phyloP scores from a whole-genome alignment of 2,888 invertebrate species.

The Eupeodes luniger region DNA sequence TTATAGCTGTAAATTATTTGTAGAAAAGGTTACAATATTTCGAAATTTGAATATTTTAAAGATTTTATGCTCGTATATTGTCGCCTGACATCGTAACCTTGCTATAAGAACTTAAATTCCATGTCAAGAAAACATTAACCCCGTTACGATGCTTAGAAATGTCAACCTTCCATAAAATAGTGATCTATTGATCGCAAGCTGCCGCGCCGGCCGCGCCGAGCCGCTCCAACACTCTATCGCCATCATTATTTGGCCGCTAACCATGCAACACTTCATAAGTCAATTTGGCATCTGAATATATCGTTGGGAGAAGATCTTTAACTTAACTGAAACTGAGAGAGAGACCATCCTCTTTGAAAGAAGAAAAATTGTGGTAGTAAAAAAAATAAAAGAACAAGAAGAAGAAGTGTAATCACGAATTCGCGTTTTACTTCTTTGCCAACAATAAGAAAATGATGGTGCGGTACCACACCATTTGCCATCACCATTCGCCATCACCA shows the following conservation, averaged over 20 bases:
- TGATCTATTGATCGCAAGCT: constrained; percentile 58
- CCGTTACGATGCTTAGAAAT: constrained; percentile 49
- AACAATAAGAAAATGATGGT: constrained; percentile 4
- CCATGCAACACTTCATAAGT: constrained; percentile 63
- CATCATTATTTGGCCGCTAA: constrained; percentile 23
- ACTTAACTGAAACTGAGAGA: not conserved
- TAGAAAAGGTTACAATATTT: too few relatives aligned
- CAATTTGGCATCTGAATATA: constrained; percentile 50
- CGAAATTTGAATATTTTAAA: too few relatives aligned
- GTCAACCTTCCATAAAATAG: constrained; percentile 53
- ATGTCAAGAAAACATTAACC: constrained; percentile 59
- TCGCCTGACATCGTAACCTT: constrained; percentile 47
- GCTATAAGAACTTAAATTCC: not conserved
- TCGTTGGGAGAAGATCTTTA: constrained; percentile 35
- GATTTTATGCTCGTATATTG: not conserved
- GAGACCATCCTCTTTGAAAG: constrained; percentile 27
- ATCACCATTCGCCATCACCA: not conserved
- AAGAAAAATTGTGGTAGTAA: too few relatives aligned
- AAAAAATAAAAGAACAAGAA: too few relatives aligned
- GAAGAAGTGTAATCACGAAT: constrained; percentile 58
- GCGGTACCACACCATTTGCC: not conserved
- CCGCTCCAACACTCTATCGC: constrained; percentile 32
- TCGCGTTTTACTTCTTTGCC: constrained; percentile 50
- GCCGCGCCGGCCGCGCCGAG: not conserved
- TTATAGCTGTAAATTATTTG: too few relatives aligned